Conservation (phyloP, 2,113 vertebrate species). For the Pipa parva region DNA sequence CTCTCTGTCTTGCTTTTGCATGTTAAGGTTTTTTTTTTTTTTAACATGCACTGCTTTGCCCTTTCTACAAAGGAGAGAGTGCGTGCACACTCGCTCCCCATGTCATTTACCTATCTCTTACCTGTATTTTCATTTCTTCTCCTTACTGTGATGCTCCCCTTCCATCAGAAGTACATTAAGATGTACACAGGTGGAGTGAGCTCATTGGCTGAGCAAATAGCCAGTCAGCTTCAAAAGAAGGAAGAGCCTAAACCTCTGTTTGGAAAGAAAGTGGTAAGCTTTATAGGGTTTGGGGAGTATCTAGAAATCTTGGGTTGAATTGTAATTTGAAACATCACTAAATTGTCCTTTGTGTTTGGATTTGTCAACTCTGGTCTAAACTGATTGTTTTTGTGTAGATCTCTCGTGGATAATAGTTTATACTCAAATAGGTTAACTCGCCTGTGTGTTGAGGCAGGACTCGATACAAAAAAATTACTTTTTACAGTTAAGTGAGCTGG, state of each 20-base stretch:
- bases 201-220: constrained; percentile 95
- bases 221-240: constrained; percentile 90
- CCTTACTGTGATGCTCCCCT: not conserved
- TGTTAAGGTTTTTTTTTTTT: not conserved
- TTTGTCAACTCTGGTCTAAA: too few relatives aligned
- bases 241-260: constrained; percentile 78
- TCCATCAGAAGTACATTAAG: constrained; percentile 79
- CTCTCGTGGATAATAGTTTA: too few relatives aligned
- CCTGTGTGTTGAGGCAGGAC: too few relatives aligned
- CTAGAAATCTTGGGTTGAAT: too few relatives aligned
- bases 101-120: not conserved
- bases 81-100: not conserved
- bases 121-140: not conserved
- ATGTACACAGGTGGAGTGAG: constrained; percentile 95
- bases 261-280: constrained; percentile 94
- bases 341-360: too few relatives aligned
- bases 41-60: not conserved
- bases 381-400: too few relatives aligned
- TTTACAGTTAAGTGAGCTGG: too few relatives aligned
- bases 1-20: not conserved
- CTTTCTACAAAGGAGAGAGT: not conserved
- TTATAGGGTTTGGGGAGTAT: too few relatives aligned
- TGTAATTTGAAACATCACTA: too few relatives aligned
- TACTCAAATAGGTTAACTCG: too few relatives aligned
- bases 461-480: too few relatives aligned